These are phyloP conservation scores for Pseudochirops cupreus DNA, from an alignment of 2,797 vertebrate genomes.

Conservation along the genomic window DNA sequence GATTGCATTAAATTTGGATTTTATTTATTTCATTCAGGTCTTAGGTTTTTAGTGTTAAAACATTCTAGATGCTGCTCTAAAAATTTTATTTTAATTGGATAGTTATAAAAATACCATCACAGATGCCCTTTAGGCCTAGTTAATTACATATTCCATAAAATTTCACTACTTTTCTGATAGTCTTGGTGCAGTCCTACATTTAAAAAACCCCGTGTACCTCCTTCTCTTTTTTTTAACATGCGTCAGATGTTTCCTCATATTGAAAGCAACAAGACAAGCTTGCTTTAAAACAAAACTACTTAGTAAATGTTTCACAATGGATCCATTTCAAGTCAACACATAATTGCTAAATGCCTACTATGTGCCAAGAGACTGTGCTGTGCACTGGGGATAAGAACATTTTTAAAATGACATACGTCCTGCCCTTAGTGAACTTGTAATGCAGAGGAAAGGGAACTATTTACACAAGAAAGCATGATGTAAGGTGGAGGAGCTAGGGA, in stretches of 20 bases:
- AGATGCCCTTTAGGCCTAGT: background rate
- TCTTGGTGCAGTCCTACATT: background rate
- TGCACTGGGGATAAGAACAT: background rate
- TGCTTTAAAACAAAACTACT: conserved; percentile 34
- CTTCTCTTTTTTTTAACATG: background rate
- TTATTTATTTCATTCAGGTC: background rate
- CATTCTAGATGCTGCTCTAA: background rate
- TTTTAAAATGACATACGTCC: background rate
- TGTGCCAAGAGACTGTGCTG: background rate
- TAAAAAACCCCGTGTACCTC: conserved; percentile 11
- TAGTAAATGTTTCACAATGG: background rate
- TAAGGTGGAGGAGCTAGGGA: background rate
- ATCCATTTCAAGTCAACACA: background rate
- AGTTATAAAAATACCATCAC: background rate
- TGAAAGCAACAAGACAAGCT: background rate
- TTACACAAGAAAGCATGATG: background rate
- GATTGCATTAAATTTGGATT: background rate
- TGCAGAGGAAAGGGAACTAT: background rate
- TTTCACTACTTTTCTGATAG: conserved; percentile 10
- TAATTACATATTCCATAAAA: conserved; percentile 41
- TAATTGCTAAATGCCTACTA: background rate
- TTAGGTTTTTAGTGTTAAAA: background rate
- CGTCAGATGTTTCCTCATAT: background rate
- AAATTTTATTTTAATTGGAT: background rate
- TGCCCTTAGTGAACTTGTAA: background rate